phyloP scores from a whole-genome alignment of 2,888 invertebrate species.

The Priocnemis perturbator region DNA sequence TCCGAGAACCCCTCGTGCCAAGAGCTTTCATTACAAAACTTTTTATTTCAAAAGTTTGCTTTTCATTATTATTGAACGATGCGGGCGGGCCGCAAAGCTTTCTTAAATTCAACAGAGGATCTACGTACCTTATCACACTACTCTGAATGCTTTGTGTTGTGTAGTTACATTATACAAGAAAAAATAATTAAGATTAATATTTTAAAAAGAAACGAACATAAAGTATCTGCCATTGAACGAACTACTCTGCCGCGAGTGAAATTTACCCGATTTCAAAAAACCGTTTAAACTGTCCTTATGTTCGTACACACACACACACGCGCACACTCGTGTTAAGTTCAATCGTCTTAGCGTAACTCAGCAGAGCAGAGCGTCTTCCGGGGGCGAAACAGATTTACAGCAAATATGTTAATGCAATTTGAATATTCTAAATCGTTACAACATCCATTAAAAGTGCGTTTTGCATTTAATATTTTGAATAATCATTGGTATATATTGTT shows the following conservation, averaged over 20 bases:
- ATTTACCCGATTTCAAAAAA: neutral
- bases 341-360: neutral
- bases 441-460: slow-evolving; percentile 67
- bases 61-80: slow-evolving; percentile 43
- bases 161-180: slow-evolving; percentile 59
- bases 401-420: slow-evolving; percentile 63
- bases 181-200: slow-evolving; percentile 59
- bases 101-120: slow-evolving; percentile 53
- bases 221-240: slow-evolving; percentile 57
- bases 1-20: slow-evolving; percentile 57
- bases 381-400: slow-evolving; percentile 61
- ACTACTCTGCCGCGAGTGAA: slow-evolving; percentile 47
- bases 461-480: slow-evolving; percentile 68
- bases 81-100: slow-evolving; percentile 39
- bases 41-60: slow-evolving; percentile 35
- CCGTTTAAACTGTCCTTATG: slow-evolving; percentile 1
- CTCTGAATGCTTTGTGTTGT: slow-evolving; percentile 59
- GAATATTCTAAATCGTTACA: slow-evolving; percentile 67
- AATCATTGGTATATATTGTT: slow-evolving; percentile 67
- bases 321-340: too few relatives aligned
- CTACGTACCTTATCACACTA: slow-evolving; percentile 53
- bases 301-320: neutral
- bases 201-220: slow-evolving; percentile 57
- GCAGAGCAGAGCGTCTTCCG: slow-evolving; percentile 49
- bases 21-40: slow-evolving; percentile 52